Conservation (phyloP, 2,888 invertebrate species). For the Yponomeuta cagnagella region DNA sequence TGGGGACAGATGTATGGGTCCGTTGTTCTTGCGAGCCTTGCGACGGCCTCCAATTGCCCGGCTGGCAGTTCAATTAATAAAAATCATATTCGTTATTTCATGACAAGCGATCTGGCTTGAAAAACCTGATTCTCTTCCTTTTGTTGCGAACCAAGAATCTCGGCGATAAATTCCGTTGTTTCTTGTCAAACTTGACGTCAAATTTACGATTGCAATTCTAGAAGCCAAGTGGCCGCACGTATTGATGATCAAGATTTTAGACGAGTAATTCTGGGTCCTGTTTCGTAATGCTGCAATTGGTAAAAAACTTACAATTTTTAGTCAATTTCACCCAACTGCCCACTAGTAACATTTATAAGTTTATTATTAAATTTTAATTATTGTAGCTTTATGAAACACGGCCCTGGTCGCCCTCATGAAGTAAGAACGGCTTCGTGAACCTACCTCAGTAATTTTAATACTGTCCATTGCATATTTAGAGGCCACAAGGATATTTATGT, state of each 20-base stretch:
- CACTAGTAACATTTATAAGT: too few relatives aligned
- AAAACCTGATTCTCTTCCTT: slow-evolving; percentile 2
- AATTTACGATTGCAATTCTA: background rate
- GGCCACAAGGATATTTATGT: background rate
- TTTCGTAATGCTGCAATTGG: too few relatives aligned
- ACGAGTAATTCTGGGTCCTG: too few relatives aligned
- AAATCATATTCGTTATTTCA: slow-evolving; percentile 52
- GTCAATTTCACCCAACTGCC: too few relatives aligned
- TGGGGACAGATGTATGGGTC: slow-evolving; percentile 58
- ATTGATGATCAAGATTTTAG: background rate
- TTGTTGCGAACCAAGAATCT: background rate
- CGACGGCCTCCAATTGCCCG: slow-evolving; percentile 39
- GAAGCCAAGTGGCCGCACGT: background rate
- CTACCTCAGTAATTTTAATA: background rate
- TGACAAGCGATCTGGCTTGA: slow-evolving; percentile 16
- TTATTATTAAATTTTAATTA: too few relatives aligned
- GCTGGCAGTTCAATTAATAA: slow-evolving; percentile 61
- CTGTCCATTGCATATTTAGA: background rate
- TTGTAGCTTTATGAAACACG: too few relatives aligned
- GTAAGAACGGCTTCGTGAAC: background rate
- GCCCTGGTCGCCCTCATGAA: too few relatives aligned
- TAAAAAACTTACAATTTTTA: too few relatives aligned
- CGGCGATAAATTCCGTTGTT: background rate
- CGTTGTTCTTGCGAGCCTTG: slow-evolving; percentile 41
- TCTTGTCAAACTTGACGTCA: background rate